Evolutionary conservation across 2,888 invertebrate species (phyloP), one percentile per base, ranked within the genome.

Genomic region (Caenorhabditis afra): DNA sequence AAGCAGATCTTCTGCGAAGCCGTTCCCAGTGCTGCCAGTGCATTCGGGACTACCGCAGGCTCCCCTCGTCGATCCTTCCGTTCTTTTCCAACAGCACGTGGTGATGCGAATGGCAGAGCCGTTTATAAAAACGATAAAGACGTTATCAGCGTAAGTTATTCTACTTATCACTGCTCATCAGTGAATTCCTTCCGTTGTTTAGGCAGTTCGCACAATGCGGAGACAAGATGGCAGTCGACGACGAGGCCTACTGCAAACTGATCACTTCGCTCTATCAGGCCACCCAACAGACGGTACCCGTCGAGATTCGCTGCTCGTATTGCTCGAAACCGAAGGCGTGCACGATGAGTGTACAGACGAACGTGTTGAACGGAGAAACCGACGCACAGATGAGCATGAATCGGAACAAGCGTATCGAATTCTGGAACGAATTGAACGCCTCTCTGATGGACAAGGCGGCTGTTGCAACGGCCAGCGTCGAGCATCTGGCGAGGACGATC

Each of bases 331-430:
- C 79, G 5, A 55, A 62, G 20, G 67, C 76, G 18, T 64, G 68
- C 18, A 61, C 71, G 14, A 79, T 77, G 55, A 62, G 58, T n/a
- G 81, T 84, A 37, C 55, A 81, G 4, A 67, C 83, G 7, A 80
- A 79, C 39, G 84, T 85, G 37, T 84, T 87, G 61, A 83, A 81
- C 53, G 64, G 71, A 20, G 71, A 70, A n/a, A 66, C 79, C 22
- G 89, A 88, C 16, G 81, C 77, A 12, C 65, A 83, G 35, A 87
- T 89, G 87, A 86, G 85, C 44, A 71, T 79, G 55, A 89, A 89
- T 61, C 80, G 89, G n/a, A 79, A 79, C 35, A 79, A 85, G 23
- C 66, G 88, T n/a, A 70, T 71, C 35, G 82, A 77, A 29, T 74
- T 83, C 20, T 81, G 71, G 65, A 64, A 67, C 11, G 79, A 80